Evolutionary conservation across 1,140 invertebrate species (phyloP).

Genomic region (Limonius californicus): DNA sequence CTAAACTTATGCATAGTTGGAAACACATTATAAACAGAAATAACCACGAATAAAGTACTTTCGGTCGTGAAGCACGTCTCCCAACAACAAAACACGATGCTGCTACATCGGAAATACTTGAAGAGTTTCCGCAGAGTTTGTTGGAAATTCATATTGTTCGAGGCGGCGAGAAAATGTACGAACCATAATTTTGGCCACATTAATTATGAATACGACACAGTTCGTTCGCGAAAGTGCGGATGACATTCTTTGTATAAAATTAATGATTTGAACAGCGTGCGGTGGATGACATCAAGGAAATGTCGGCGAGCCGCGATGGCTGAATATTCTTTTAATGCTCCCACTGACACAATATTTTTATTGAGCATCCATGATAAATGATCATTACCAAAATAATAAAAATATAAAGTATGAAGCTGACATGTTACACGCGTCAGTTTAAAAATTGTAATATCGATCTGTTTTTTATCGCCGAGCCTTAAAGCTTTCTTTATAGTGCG

Average conservation of each 20-base stretch:
- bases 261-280: constrained; percentile 25
- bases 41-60: constrained; percentile 8
- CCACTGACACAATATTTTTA: background rate
- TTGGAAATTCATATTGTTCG: constrained; percentile 26
- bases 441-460: constrained; percentile 2
- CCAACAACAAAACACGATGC: constrained; percentile 13
- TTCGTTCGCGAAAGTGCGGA: constrained; percentile 30
- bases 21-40: constrained; percentile 5
- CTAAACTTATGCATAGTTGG: background rate
- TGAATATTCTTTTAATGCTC: constrained; percentile 5
- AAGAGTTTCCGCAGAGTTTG: constrained; percentile 25
- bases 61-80: constrained; percentile 2
- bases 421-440: constrained; percentile 2
- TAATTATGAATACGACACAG: constrained; percentile 33
- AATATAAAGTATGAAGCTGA: constrained; percentile 10
- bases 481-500: too few relatives aligned
- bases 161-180: constrained; percentile 20
- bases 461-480: too few relatives aligned
- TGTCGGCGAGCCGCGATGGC: background rate
- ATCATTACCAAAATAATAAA: constrained; percentile 7
- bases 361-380: constrained; percentile 9
- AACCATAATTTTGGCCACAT: constrained; percentile 29
- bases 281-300: constrained; percentile 11
- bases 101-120: constrained; percentile 26
- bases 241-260: constrained; percentile 33